Conservation (phyloP, 2,888 invertebrate genomes). For the Pristionchus mayeri region DNA sequence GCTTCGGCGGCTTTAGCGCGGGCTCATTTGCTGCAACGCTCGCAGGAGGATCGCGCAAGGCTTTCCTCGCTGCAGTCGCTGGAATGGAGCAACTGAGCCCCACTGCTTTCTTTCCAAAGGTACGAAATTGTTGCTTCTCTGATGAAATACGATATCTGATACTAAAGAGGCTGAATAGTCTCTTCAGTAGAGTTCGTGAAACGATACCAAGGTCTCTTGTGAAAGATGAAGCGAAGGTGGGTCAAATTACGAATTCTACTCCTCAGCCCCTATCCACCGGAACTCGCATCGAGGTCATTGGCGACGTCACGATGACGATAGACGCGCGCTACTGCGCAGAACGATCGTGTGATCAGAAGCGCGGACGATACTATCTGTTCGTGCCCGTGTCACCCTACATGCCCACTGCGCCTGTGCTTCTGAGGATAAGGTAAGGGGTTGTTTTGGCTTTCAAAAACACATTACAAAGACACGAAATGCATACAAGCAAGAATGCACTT, state of each 20-base stretch:
- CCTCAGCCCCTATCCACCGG: constrained; percentile 52
- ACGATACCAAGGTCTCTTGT: no score
- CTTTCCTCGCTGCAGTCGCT: constrained; percentile 11
- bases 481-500: constrained; percentile 45
- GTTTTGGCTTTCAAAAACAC: no score
- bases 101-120: constrained; percentile 26
- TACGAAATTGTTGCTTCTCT: neutral
- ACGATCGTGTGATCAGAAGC: constrained; percentile 62
- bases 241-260: no score
- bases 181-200: no score
- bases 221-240: neutral
- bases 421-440: constrained; percentile 59
- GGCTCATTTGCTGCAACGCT: no score
- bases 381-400: constrained; percentile 70
- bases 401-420: constrained; percentile 62
- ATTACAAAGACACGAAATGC: neutral
- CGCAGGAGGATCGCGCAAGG: neutral
- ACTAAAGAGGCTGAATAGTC: no score
- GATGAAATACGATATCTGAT: no score
- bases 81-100: constrained; percentile 6
- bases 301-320: constrained; percentile 63
- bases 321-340: constrained; percentile 68
- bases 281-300: constrained; percentile 63
- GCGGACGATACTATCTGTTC: constrained; percentile 68
- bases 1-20: no score